Evolutionary conservation across 2,797 vertebrate species (phyloP).

Genomic region (Tokudaia muenninki): DNA sequence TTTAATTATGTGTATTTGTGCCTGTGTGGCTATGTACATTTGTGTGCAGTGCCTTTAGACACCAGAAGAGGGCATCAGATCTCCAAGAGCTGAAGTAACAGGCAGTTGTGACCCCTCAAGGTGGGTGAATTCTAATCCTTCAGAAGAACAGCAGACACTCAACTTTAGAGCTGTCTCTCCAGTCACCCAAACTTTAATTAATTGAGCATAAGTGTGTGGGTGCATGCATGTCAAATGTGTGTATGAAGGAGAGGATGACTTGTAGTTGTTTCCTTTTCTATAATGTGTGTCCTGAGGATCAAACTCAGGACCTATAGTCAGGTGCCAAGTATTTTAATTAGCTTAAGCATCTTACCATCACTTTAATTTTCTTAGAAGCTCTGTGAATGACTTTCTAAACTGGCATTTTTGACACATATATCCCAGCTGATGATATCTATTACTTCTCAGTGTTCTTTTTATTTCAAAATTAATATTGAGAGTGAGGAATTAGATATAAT

Average conservation of each 20-base stretch:
- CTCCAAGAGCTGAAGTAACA: not conserved
- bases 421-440: not conserved
- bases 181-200: not conserved
- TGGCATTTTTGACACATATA: not conserved
- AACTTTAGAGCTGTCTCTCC: not conserved
- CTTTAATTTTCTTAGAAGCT: not conserved
- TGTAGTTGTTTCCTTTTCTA: not conserved
- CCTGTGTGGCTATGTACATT: not conserved
- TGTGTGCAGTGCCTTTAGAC: no score
- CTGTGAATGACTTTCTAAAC: not conserved
- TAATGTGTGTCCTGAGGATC: not conserved
- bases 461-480: not conserved
- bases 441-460: not conserved
- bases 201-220: not conserved
- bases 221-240: not conserved
- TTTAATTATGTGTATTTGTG: not conserved
- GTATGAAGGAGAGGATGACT: not conserved
- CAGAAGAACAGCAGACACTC: not conserved
- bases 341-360: not conserved
- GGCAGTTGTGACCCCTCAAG: not conserved
- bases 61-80: not conserved
- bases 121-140: not conserved
- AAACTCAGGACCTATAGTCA: not conserved
- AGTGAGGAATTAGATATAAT: not conserved
- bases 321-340: not conserved